Conservation (phyloP, 2,888 invertebrate genomes). For the Sminthurides aquaticus region DNA sequence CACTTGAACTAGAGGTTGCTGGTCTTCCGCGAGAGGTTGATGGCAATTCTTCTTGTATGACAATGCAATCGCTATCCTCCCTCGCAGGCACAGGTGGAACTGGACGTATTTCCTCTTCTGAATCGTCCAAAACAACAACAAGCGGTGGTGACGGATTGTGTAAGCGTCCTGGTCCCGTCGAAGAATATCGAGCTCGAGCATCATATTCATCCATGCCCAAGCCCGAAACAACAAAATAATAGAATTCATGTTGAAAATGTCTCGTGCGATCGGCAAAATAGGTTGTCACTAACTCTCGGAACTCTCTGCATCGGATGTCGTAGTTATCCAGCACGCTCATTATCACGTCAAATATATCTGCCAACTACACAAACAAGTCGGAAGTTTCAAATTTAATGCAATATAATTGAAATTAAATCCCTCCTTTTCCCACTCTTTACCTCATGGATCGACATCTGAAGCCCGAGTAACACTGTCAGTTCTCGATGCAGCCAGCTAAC, state of each 20-base stretch:
- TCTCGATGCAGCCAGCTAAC: slow-evolving; percentile 85
- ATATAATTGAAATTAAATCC: slow-evolving; percentile 3
- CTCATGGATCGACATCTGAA: slow-evolving; percentile 41
- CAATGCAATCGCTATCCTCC: slow-evolving; percentile 13
- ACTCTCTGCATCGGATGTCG: slow-evolving; percentile 52
- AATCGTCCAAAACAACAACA: slow-evolving; percentile 25
- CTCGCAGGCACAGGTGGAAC: neutral
- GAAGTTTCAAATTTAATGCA: slow-evolving; percentile 1
- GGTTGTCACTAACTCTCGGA: slow-evolving; percentile 61
- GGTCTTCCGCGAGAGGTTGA: slow-evolving; percentile 7
- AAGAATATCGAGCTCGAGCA: slow-evolving; percentile 1
- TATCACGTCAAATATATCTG: slow-evolving; percentile 62
- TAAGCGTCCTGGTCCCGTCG: neutral
- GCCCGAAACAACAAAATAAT: slow-evolving; percentile 70
- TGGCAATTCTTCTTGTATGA: slow-evolving; percentile 3
- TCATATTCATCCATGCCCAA: slow-evolving; percentile 39
- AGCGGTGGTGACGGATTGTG: slow-evolving; percentile 12
- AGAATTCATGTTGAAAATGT: slow-evolving; percentile 84
- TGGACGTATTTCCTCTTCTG: slow-evolving; percentile 6
- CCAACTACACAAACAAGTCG: slow-evolving; percentile 51
- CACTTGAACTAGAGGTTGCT: slow-evolving; percentile 17
- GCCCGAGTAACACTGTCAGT: slow-evolving; percentile 61
- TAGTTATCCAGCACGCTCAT: slow-evolving; percentile 58
- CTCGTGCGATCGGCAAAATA: slow-evolving; percentile 65
- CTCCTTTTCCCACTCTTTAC: slow-evolving; percentile 13